Conservation (phyloP, 2,113 vertebrate genomes). For the Nannobrachium achirus region DNA sequence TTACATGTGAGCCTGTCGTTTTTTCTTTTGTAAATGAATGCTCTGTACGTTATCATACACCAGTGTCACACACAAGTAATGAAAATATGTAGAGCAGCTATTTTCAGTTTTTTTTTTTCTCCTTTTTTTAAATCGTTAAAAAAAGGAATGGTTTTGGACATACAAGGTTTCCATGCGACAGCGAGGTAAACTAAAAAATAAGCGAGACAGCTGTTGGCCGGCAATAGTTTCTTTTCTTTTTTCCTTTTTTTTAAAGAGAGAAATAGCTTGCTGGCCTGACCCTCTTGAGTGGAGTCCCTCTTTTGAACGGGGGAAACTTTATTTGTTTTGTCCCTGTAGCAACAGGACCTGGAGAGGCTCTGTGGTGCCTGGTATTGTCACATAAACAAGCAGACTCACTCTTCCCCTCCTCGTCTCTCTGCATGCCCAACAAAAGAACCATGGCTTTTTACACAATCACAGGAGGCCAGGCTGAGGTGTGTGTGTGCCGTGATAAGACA, state of each 20-base stretch:
- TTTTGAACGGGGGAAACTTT: slow-evolving; percentile 75
- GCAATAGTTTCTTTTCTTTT: too few species aligned
- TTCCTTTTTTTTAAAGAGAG: slow-evolving; percentile 64
- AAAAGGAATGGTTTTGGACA: too few species aligned
- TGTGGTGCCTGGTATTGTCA: slow-evolving; percentile 67
- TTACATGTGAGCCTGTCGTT: too few species aligned
- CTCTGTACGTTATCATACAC: too few species aligned
- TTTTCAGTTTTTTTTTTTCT: too few species aligned
- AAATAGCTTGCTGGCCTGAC: slow-evolving; percentile 64
- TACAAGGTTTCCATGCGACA: too few species aligned
- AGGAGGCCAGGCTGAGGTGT: slow-evolving; percentile 75
- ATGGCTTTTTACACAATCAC: slow-evolving; percentile 75
- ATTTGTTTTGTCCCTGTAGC: slow-evolving; percentile 77
- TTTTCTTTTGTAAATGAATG: too few species aligned
- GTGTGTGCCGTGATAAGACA: slow-evolving; percentile 75
- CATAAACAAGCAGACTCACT: slow-evolving; percentile 66
- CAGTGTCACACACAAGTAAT: too few species aligned
- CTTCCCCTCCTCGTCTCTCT: slow-evolving; percentile 71
- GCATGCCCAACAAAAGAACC: slow-evolving; percentile 54
- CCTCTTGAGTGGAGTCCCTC: slow-evolving; percentile 67
- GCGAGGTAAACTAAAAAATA: slow-evolving; percentile 18
- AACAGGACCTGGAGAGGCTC: slow-evolving; percentile 67
- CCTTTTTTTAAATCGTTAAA: too few species aligned
- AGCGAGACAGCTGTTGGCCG: slow-evolving; percentile 51
- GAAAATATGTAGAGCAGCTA: too few species aligned